Conservation (phyloP, 2,888 invertebrate genomes). For the Zootermopsis nevadensis region DNA sequence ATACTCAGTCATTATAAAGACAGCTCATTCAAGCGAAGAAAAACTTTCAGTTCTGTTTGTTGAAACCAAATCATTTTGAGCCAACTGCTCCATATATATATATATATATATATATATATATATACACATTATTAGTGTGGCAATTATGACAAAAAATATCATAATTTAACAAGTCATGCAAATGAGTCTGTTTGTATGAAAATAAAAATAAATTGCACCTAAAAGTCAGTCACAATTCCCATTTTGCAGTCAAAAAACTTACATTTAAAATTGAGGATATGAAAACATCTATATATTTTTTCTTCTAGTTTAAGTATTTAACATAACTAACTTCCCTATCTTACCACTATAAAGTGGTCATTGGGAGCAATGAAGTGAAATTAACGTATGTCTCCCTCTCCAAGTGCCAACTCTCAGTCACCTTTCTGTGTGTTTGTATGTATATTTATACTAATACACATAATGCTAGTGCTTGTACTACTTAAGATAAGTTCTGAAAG, state of each 20-base stretch:
- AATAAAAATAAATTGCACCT: constrained; percentile 40
- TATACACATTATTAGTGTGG: constrained; percentile 38
- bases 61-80: constrained; percentile 35
- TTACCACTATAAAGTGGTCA: constrained; percentile 17
- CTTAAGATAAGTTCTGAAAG: constrained; percentile 16
- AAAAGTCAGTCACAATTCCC: constrained; percentile 41
- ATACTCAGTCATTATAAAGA: constrained; percentile 29
- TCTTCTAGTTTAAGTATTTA: constrained; percentile 21
- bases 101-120: constrained; percentile 32
- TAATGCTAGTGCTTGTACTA: constrained; percentile 33
- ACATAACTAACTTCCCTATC: constrained; percentile 21
- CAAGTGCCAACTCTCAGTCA: constrained; percentile 11
- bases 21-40: neutral
- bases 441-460: constrained; percentile 44
- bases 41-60: constrained; percentile 30
- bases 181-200: constrained; percentile 35
- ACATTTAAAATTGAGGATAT: constrained; percentile 35
- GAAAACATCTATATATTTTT: constrained; percentile 36
- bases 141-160: constrained; percentile 38
- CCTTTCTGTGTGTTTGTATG: neutral
- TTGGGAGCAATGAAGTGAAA: neutral
- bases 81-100: constrained; percentile 15
- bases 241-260: constrained; percentile 34
- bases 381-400: neutral
- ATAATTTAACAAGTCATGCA: constrained; percentile 35